These are phyloP conservation scores for Urophycis tenuis DNA, from an alignment of 2,797 vertebrate genomes.

Conservation along the genomic window DNA sequence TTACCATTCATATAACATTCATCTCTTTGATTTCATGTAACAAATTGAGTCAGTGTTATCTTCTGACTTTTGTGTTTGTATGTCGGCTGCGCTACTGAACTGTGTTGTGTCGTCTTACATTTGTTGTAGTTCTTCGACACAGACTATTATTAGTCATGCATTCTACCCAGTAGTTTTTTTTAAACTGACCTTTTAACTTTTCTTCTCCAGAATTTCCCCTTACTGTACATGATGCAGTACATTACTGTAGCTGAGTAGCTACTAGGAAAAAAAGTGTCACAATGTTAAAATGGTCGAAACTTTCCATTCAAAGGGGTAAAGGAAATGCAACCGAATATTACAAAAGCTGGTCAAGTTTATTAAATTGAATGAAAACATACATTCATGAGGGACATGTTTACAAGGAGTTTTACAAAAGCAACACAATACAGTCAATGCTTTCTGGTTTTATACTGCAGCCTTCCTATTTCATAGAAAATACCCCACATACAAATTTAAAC, in stretches of 20 bases:
- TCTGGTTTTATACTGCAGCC: conserved; percentile 1
- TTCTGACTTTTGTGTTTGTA: background rate
- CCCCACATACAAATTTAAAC: conserved; percentile 5
- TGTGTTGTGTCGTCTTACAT: too few species aligned
- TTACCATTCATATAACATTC: background rate
- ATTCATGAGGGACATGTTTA: background rate
- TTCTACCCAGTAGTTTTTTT: too few species aligned
- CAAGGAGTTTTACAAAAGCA: background rate
- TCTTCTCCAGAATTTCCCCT: too few species aligned
- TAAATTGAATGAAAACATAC: conserved; percentile 12
- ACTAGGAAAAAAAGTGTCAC: background rate
- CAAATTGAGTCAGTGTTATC: background rate
- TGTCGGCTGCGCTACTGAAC: too few species aligned
- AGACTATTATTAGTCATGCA: background rate
- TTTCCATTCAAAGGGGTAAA: conserved; percentile 6
- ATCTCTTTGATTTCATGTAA: background rate
- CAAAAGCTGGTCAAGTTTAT: conserved; percentile 18
- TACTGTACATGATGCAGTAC: too few species aligned
- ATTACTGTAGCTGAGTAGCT: background rate
- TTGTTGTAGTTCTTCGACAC: background rate
- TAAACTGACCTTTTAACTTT: too few species aligned
- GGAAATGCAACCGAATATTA: conserved; percentile 7
- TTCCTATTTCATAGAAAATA: conserved; percentile 7
- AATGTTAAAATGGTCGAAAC: background rate
- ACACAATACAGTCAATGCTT: conserved; percentile 22